Percentiles rank a stretch among this genome's conserved stretches.
phyloP scores from a whole-genome alignment of 2,113 vertebrate genomes.

The Protobothrops mucrosquamatus region DNA sequence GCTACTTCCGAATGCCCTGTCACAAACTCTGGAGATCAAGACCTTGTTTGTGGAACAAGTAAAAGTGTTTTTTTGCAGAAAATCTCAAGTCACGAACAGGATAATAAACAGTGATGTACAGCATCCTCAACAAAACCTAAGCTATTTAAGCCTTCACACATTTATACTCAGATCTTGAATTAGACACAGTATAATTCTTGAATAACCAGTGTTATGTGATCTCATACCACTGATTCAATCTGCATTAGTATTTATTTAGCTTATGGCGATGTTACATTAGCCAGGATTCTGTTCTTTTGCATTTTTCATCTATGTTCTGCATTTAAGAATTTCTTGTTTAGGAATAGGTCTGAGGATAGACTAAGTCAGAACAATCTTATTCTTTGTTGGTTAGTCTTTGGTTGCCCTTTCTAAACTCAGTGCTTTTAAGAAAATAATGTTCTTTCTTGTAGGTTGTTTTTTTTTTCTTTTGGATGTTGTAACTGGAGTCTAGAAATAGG shows the following conservation, averaged over 20 bases:
- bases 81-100: not conserved
- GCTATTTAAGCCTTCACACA: not conserved
- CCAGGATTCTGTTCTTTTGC: not conserved
- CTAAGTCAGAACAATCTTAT: not conserved
- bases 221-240: not conserved
- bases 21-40: not conserved
- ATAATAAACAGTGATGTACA: not conserved
- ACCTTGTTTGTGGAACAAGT: not conserved
- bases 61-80: not conserved
- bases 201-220: not conserved
- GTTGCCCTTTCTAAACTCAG: not conserved
- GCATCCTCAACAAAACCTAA: not conserved
- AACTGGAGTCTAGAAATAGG: not conserved
- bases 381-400: not conserved
- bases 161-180: not conserved
- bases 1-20: not conserved
- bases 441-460: not conserved
- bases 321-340: not conserved
- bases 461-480: not conserved
- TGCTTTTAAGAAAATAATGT: not conserved
- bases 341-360: not conserved
- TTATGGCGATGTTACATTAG: not conserved
- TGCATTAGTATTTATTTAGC: not conserved
- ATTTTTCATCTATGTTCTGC: accelerated
- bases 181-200: not conserved